Evolutionary conservation across 1,140 invertebrate genomes (phyloP).

Genomic region (Cydia amplana): DNA sequence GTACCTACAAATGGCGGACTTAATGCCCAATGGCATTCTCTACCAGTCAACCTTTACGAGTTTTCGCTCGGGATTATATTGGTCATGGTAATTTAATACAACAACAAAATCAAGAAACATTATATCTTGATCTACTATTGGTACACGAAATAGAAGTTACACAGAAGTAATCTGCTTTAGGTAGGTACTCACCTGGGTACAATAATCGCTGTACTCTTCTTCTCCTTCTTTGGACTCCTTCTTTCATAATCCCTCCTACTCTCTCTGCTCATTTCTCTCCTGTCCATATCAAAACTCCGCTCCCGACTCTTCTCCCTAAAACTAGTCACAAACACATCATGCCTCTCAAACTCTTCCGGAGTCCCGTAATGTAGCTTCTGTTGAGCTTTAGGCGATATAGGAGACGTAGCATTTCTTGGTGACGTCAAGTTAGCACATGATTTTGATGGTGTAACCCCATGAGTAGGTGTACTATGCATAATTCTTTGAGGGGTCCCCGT

Average conservation of each 20-base stretch:
- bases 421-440: conserved; percentile 71
- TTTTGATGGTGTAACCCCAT: conserved; percentile 67
- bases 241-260: conserved; percentile 52
- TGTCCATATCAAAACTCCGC: conserved; percentile 67
- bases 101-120: no score
- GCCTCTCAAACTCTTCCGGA: conserved; percentile 57
- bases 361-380: conserved; percentile 80
- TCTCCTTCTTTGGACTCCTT: conserved; percentile 50
- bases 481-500: conserved; percentile 70
- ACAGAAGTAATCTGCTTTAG: not conserved
- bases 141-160: conserved; percentile 20
- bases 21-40: no score
- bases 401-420: conserved; percentile 55
- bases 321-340: conserved; percentile 70
- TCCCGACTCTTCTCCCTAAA: conserved; percentile 64
- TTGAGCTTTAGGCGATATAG: conserved; percentile 77
- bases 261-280: conserved; percentile 60
- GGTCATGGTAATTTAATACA: no score
- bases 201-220: conserved; percentile 75
- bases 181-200: conserved; percentile 63
- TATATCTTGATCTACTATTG: no score
- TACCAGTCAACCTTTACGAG: no score
- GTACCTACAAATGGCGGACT: no score
- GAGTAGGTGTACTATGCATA: conserved; percentile 70
- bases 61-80: no score